A percentile compares a stretch with the other conserved stretches of the same genome.
Evolutionary conservation across 37 sponge, comb jelly and placozoan species (phyloP).

Genomic region (Dysidea cf. avara): DNA sequence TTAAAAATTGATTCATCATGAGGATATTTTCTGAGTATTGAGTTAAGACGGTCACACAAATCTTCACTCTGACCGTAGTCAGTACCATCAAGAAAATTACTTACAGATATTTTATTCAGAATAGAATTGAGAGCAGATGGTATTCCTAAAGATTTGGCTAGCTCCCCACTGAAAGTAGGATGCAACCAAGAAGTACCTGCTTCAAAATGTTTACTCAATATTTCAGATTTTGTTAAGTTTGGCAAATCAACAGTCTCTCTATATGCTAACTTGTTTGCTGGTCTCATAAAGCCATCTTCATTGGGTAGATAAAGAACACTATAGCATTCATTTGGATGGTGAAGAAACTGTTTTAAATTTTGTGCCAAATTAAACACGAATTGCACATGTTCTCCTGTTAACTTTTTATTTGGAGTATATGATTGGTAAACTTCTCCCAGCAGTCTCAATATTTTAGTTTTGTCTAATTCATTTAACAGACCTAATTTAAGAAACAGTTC

Average conservation of each 20-base stretch:
- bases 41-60: slow-evolving; percentile 64
- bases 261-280: slow-evolving; percentile 20
- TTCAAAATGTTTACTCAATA: background rate
- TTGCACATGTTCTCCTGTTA: slow-evolving; percentile 10
- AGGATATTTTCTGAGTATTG: slow-evolving; percentile 61
- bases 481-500: slow-evolving; percentile 38
- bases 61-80: slow-evolving; percentile 83
- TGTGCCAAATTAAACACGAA: slow-evolving; percentile 3
- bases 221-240: background rate
- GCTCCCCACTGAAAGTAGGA: slow-evolving; percentile 3
- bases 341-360: too few species aligned
- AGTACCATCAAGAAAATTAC: slow-evolving; percentile 33
- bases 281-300: slow-evolving; percentile 39
- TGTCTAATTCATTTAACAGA: background rate
- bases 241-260: slow-evolving; percentile 11
- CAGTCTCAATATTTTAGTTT: too few species aligned
- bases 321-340: background rate
- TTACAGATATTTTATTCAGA: slow-evolving; percentile 34
- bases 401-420: too few species aligned
- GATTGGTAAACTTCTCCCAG: too few species aligned
- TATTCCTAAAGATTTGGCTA: slow-evolving; percentile 39
- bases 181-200: slow-evolving; percentile 32
- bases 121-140: slow-evolving; percentile 25
- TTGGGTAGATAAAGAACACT: slow-evolving; percentile 38
- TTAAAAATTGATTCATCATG: slow-evolving; percentile 61